Evolutionary conservation across 92 coral and sea anemone species (phyloP).

Genomic region (Actinostola sp.): DNA sequence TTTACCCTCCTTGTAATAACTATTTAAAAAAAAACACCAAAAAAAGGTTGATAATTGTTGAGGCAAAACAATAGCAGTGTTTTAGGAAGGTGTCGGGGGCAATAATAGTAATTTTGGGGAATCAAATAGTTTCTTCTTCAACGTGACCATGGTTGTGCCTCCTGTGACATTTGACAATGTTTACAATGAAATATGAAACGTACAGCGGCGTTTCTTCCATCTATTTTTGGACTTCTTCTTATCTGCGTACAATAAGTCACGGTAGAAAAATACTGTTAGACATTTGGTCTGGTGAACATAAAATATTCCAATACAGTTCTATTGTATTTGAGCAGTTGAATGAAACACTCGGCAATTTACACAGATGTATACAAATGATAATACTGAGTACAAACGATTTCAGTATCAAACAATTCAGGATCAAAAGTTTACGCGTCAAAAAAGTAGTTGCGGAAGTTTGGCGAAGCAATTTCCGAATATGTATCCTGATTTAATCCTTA

Average conservation of each 20-base stretch:
- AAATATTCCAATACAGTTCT: constrained; percentile 20
- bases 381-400: background rate
- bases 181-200: constrained; percentile 17
- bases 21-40: background rate
- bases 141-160: constrained; percentile 21
- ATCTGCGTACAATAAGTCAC: constrained; percentile 33
- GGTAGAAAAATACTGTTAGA: constrained; percentile 4
- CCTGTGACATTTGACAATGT: constrained; percentile 8
- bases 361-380: background rate
- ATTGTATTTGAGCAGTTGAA: constrained; percentile 21
- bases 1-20: background rate
- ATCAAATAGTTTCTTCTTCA: background rate
- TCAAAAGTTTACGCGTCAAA: background rate
- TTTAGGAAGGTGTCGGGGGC: constrained; percentile 1
- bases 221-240: constrained; percentile 29
- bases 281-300: background rate
- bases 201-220: constrained; percentile 19
- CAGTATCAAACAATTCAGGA: background rate
- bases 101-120: background rate
- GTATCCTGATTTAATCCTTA: background rate
- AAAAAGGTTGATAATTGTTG: background rate
- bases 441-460: constrained; percentile 10
- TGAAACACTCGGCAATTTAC: constrained; percentile 27
- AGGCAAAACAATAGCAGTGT: constrained; percentile 17
- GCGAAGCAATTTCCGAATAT: constrained; percentile 15